Evolutionary conservation across 2,113 vertebrate genomes (phyloP).

Genomic region (Peromyscus polionotus): DNA sequence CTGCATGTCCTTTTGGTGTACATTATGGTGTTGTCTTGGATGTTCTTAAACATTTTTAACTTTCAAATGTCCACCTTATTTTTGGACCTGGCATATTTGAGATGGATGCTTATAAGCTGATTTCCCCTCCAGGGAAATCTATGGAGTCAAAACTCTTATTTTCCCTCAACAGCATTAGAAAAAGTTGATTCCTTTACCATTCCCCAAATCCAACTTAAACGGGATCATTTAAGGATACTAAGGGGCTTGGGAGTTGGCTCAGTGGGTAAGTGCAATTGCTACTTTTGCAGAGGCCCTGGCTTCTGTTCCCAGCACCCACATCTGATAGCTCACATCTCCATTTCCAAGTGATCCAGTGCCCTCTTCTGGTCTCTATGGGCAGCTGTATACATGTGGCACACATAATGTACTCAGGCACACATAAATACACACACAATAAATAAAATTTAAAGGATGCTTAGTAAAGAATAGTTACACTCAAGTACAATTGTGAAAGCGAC

Average conservation of each 20-base stretch:
- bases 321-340: not conserved
- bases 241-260: not conserved
- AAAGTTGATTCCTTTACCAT: conserved; percentile 33
- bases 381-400: not conserved
- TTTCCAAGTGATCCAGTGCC: not conserved
- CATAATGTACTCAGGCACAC: not conserved
- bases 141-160: not conserved
- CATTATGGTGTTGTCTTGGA: not conserved
- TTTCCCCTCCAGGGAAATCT: not conserved
- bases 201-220: conserved; percentile 38
- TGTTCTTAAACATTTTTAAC: conserved; percentile 23
- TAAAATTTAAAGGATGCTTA: not conserved
- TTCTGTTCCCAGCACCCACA: not conserved
- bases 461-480: not conserved
- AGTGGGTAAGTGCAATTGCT: not conserved
- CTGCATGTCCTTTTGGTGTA: conserved; percentile 49
- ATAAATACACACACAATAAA: not conserved
- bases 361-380: not conserved
- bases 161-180: not conserved
- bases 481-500: conserved; percentile 50
- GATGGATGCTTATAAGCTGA: conserved; percentile 24
- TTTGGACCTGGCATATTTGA: not conserved
- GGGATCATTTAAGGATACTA: not conserved
- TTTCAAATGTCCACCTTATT: conserved; percentile 9
- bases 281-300: not conserved